Base-by-base conservation (phyloP, 1,140 invertebrate genomes). In the Chelonus insularis region DNA sequence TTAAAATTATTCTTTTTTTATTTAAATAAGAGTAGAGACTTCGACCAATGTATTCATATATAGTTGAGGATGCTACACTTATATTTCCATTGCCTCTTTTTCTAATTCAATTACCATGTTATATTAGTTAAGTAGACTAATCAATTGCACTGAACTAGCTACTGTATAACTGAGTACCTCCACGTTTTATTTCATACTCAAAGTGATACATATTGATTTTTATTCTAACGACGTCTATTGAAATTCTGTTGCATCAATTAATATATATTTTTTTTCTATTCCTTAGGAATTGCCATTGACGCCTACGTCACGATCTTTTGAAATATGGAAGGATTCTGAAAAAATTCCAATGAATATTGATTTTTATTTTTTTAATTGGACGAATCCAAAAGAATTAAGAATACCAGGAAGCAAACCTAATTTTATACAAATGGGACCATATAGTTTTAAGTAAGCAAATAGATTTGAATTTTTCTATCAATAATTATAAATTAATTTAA, bases 401-500 rank as follows among this genome's bases (percentile, higher is more conserved):
- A 39, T 58, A 1, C 61, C 60, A 3, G 72, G 67, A 6, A 75
- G 73, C 2, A 87, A 87, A 62, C 86, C 85, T 11, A 77, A 72
- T 25, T 81, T 88, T 25, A 74, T 78, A 29, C 79, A 88, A 74
- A 21, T 86, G 6, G 91, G 91, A 56, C 92, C 92, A 0, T 93
- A 92, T 71, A 83, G 85, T 20, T 86, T 85, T 62, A 76, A 65
- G 85, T 86, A 69, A 72, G 74, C 66, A 6, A 52, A 7, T 43
- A 14, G 8, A 18, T 9, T 20, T 36, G 4, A 39, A 43, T 43
- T 16, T 43, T 20, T 43, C 8, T 16, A 16, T 39, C 4, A 34
- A 34, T n/a, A n/a, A n/a, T n/a, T n/a, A n/a, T n/a, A n/a, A n/a
- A n/a, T n/a, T n/a, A n/a, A n/a, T n/a, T n/a, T n/a, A n/a, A n/a